Evolutionary conservation across 1,140 invertebrate genomes (phyloP).

Genomic region (Trialeurodes vaporariorum): DNA sequence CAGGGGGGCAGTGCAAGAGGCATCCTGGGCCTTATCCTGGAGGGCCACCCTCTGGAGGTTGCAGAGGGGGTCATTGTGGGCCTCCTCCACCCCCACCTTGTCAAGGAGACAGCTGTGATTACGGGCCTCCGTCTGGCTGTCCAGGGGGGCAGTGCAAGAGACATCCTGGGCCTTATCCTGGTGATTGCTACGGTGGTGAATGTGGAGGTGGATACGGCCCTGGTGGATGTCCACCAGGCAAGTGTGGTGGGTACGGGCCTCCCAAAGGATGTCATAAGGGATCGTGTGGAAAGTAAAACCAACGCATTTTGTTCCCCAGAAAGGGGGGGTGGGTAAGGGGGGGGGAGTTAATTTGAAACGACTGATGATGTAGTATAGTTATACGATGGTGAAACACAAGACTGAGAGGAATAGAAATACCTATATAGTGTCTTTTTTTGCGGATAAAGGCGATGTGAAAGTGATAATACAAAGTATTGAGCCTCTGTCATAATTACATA

Average conservation of each 20-base stretch:
- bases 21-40: not conserved
- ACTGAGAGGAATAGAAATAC: not conserved
- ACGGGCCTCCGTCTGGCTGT: not conserved
- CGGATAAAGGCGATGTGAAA: too few relatives aligned
- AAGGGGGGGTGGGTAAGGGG: too few relatives aligned
- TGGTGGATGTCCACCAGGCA: not conserved
- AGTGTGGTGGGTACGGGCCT: not conserved
- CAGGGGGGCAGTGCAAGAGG: not conserved
- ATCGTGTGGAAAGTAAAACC: not conserved
- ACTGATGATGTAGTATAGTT: not conserved
- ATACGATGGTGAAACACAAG: not conserved
- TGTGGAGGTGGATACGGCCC: not conserved
- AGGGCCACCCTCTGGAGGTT: not conserved
- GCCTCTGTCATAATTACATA: too few relatives aligned
- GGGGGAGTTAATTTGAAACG: not conserved
- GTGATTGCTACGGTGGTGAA: not conserved
- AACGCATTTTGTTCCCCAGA: not conserved
- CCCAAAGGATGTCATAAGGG: not conserved
- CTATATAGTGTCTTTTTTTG: not conserved
- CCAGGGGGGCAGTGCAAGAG: not conserved
- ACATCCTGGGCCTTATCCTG: not conserved
- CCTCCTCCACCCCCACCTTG: not conserved
- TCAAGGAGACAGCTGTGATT: not conserved
- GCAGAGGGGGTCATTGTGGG: not conserved
- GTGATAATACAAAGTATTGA: too few relatives aligned